A percentile compares a stretch with the other conserved stretches of the same genome.
These are phyloP conservation scores for Holacanthella duospinosa DNA, from an alignment of 2,888 invertebrate species.

Conservation along the genomic window DNA sequence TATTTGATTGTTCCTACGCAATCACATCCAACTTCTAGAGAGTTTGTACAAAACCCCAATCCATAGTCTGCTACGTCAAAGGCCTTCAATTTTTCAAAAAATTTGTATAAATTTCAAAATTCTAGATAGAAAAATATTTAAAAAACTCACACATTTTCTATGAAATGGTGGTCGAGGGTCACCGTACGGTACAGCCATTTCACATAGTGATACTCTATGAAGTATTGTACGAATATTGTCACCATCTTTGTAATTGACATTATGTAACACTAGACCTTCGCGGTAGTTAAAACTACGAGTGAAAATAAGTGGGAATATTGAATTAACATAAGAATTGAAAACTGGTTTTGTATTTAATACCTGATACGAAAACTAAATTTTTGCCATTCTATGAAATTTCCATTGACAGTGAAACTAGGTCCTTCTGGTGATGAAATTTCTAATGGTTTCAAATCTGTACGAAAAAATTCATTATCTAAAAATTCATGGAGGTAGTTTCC, in stretches of 20 bases:
- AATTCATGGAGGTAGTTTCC: slow-evolving; percentile 6
- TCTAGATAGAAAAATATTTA: background rate
- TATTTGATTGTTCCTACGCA: slow-evolving; percentile 27
- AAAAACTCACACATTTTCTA: slow-evolving; percentile 22
- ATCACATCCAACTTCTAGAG: slow-evolving; percentile 24
- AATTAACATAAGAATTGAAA: background rate
- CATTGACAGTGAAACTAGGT: slow-evolving; percentile 12
- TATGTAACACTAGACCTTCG: slow-evolving; percentile 30
- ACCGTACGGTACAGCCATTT: slow-evolving; percentile 32
- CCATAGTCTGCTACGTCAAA: slow-evolving; percentile 28
- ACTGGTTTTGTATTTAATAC: too few relatives aligned
- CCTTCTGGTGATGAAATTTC: slow-evolving; percentile 13
- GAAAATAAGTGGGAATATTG: background rate
- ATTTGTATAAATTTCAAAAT: background rate
- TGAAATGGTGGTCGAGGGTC: slow-evolving; percentile 33
- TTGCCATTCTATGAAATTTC: slow-evolving; percentile 22
- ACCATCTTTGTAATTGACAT: slow-evolving; percentile 27
- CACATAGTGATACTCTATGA: slow-evolving; percentile 26
- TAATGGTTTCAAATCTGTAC: slow-evolving; percentile 18
- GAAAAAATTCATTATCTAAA: background rate
- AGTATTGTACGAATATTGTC: slow-evolving; percentile 19
- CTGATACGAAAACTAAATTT: slow-evolving; percentile 23
- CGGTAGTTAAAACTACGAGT: slow-evolving; percentile 32
- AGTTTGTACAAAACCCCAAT: slow-evolving; percentile 26
- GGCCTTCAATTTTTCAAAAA: slow-evolving; percentile 9